Evolutionary conservation across 2,113 vertebrate genomes (phyloP).

Genomic region (Phrynosoma blainvillii): DNA sequence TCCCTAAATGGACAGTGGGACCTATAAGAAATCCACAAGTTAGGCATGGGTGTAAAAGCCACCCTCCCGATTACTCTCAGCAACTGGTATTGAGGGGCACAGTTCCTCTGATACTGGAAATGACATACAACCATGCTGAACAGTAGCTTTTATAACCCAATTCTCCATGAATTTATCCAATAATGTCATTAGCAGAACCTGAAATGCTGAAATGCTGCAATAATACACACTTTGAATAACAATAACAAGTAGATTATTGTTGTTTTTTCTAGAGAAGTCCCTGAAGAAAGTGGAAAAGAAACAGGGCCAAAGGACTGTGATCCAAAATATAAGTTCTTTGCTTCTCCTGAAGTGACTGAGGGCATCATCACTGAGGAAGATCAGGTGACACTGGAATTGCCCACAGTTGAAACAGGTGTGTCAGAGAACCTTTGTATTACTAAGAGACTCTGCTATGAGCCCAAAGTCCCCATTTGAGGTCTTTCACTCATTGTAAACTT

Average conservation of each 20-base stretch:
- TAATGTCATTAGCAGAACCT: neutral
- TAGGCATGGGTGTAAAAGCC: too few relatives aligned
- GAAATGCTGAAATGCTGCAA: too few relatives aligned
- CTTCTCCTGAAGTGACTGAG: neutral
- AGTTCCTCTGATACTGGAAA: too few relatives aligned
- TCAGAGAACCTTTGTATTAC: neutral
- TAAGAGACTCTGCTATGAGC: neutral
- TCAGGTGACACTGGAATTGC: neutral
- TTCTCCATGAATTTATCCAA: neutral
- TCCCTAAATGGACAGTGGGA: too few relatives aligned
- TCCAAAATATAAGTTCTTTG: neutral
- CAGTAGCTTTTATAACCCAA: too few relatives aligned
- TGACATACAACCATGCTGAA: too few relatives aligned
- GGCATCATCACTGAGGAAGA: neutral
- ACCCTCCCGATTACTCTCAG: too few relatives aligned
- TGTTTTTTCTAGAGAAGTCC: neutral
- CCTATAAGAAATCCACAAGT: too few relatives aligned
- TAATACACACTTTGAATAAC: neutral
- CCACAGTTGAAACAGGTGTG: neutral
- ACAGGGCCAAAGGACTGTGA: neutral
- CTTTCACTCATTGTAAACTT: neutral
- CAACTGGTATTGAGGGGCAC: too few relatives aligned
- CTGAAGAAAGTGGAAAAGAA: constrained; percentile 30
- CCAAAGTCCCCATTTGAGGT: too few relatives aligned
- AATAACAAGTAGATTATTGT: neutral